phyloP scores from a whole-genome alignment of 1,140 invertebrate genomes.

The Colletes latitarsis region DNA sequence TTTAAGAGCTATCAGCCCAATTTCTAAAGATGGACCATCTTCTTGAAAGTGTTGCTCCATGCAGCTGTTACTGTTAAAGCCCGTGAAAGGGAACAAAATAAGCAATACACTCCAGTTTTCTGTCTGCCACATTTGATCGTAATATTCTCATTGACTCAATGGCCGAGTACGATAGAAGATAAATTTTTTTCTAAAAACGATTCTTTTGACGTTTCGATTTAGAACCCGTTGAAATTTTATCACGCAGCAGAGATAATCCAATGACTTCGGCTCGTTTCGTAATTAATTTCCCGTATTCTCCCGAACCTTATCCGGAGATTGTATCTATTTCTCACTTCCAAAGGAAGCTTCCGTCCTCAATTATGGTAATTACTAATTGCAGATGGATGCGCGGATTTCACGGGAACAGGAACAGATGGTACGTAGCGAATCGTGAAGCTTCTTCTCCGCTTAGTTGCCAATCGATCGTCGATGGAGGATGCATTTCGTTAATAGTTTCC shows the following conservation, averaged over 20 bases:
- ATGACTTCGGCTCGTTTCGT: not conserved
- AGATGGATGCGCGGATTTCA: conserved; percentile 23
- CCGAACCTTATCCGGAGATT: not conserved
- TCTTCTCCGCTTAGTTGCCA: not conserved
- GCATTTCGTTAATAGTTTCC: conserved; percentile 54
- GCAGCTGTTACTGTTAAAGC: too few relatives aligned
- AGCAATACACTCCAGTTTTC: too few relatives aligned
- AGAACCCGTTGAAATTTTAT: not conserved
- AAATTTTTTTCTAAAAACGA: not conserved
- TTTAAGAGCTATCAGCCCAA: too few relatives aligned
- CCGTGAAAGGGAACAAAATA: too few relatives aligned
- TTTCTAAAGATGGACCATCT: too few relatives aligned
- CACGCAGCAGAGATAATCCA: not conserved
- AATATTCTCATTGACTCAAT: too few relatives aligned
- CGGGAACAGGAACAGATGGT: not conserved
- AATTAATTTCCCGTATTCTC: not conserved
- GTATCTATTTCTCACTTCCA: conserved; percentile 11
- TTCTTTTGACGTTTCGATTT: not conserved
- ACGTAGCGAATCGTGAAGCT: not conserved
- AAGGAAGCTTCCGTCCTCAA: conserved; percentile 17
- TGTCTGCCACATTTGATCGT: too few relatives aligned
- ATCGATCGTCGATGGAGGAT: conserved; percentile 34
- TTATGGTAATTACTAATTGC: conserved; percentile 34
- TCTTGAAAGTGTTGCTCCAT: too few relatives aligned
- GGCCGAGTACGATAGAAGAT: not conserved